phyloP scores from a whole-genome alignment of 2,888 invertebrate genomes.

The Desoria tigrina region DNA sequence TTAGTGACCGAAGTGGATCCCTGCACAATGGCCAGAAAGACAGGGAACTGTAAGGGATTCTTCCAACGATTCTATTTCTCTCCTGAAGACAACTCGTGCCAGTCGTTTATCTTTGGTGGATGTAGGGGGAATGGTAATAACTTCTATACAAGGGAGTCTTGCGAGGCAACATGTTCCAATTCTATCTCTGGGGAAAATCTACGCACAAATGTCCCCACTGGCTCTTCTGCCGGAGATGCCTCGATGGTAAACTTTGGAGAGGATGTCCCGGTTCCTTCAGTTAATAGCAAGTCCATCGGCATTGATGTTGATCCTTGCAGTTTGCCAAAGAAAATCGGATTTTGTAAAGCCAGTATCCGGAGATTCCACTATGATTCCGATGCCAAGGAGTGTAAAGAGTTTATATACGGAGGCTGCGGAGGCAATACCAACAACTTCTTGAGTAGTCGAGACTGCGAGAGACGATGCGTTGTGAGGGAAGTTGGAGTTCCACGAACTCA shows the following conservation, averaged over 20 bases:
- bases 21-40: conserved; percentile 46
- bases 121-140: conserved; percentile 55
- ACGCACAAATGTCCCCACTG: conserved; percentile 20
- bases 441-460: conserved; percentile 46
- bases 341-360: conserved; percentile 35
- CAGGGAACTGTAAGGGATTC: conserved; percentile 46
- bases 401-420: conserved; percentile 52
- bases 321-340: conserved; percentile 38
- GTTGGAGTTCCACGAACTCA: no score
- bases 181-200: conserved; percentile 36
- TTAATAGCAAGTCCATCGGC: not conserved
- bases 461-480: conserved; percentile 20
- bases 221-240: conserved; percentile 29
- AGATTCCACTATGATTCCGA: conserved; percentile 42
- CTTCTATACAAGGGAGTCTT: conserved; percentile 49
- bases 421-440: conserved; percentile 55
- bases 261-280: conserved; percentile 13
- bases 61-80: conserved; percentile 53
- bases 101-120: conserved; percentile 55
- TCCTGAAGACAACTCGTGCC: conserved; percentile 52
- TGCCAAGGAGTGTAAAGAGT: conserved; percentile 36
- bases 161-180: conserved; percentile 41
- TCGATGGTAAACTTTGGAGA: conserved; percentile 37
- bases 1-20: conserved; percentile 46
- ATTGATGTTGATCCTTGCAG: conserved; percentile 30